Evolutionary conservation across 2,888 invertebrate species (phyloP), one percentile per base, ranked within the genome.

Genomic region (Tipula unca): DNA sequence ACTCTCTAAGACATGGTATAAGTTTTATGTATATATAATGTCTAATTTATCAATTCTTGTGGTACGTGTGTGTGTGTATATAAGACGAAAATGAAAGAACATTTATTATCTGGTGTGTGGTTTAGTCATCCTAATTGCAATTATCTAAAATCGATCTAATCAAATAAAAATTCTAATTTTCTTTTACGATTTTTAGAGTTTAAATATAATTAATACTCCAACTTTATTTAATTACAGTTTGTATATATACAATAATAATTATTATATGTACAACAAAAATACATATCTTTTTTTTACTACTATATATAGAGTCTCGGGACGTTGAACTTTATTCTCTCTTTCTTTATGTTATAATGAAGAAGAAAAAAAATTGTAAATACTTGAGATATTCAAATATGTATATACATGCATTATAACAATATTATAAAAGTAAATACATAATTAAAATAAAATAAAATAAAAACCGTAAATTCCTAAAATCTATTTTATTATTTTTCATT

Each of bases 391-490:
- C 69, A 69, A 69, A 69, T 69, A 25, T 69, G 25, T 25, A n/a
- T n/a, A n/a, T n/a, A n/a, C n/a, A n/a, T n/a, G n/a, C 69, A 69
- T 69, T 69, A 69, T 25, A 69, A 69, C 10, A 69, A 69, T 69
- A 69, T 25, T 69, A 69, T 69, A 25, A 69, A 69, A 25, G 69
- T 69, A 69, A 69, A 69, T n/a, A n/a, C n/a, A n/a, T 69, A 69
- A 69, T 69, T 69, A 69, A 69, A 25, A 69, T 69, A 69, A 48
- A n/a, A 10, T 14, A 42, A 48, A n/a, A 48, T 48, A n/a, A n/a
- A 48, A 69, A 69, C 69, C 69, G 69, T 69, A 69, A 69, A 69
- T 69, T 69, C 69, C 25, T 69, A 69, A 69, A 69, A 69, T 48
- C n/a, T 25, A 25, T 69, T 69, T 69, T 69, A 69, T 69, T 69